Evolutionary conservation across 2,113 vertebrate species (phyloP).

Genomic region (Mionectes macconnelli): DNA sequence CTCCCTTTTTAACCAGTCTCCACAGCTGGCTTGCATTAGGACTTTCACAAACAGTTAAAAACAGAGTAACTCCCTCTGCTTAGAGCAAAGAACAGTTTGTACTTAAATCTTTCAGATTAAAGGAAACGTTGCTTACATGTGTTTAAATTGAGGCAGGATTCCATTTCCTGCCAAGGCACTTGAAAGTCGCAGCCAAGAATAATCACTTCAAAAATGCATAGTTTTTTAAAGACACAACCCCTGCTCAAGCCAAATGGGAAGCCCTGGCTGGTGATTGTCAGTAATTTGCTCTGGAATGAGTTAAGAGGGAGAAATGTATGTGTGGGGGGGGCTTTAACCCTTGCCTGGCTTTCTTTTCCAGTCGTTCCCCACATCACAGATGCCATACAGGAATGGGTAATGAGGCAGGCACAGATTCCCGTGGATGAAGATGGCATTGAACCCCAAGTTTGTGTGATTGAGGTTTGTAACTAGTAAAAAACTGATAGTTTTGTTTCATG

Average conservation of each 20-base stretch:
- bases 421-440: conserved; percentile 90
- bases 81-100: not conserved
- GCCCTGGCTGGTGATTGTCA: not conserved
- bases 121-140: not conserved
- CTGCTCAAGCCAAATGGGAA: not conserved
- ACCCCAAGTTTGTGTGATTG: conserved; percentile 96
- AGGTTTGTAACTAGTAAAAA: conserved; percentile 74
- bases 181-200: not conserved
- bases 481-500: not conserved
- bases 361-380: conserved; percentile 99
- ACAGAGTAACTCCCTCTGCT: not conserved
- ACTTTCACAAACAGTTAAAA: not conserved
- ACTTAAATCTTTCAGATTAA: not conserved
- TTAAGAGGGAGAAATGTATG: not conserved
- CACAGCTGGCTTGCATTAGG: not conserved
- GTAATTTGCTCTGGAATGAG: not conserved
- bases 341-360: conserved; percentile 53
- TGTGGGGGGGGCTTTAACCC: not conserved
- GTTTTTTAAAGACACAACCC: not conserved
- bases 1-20: not conserved
- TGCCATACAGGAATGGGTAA: conserved; percentile 96
- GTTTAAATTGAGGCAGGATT: conserved; percentile 7
- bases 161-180: not conserved
- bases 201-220: not conserved
- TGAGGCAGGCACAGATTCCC: conserved; percentile 89